Evolutionary conservation across 2,113 vertebrate species (phyloP).

Genomic region (Corythornis vintsioides): DNA sequence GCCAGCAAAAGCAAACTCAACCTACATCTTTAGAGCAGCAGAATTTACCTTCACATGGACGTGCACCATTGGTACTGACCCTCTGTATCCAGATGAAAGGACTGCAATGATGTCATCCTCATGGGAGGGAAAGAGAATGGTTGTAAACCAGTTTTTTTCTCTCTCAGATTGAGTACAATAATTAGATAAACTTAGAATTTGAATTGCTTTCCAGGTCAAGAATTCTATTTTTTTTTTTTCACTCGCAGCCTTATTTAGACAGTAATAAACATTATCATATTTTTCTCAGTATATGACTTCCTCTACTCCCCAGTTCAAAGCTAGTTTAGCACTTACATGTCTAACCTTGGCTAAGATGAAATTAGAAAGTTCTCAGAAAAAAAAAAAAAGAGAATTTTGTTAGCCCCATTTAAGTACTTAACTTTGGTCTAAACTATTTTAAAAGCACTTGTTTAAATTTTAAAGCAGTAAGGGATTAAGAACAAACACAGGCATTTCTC

Average conservation of each 20-base stretch:
- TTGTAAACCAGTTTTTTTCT: background rate
- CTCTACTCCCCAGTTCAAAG: background rate
- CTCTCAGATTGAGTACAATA: background rate
- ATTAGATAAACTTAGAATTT: background rate
- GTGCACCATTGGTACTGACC: rapidly evolving
- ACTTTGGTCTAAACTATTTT: constrained; percentile 39
- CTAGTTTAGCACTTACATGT: background rate
- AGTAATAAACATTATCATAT: background rate
- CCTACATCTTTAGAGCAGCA: background rate
- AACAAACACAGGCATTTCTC: constrained; percentile 34
- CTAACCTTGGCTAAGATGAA: background rate
- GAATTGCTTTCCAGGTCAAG: background rate
- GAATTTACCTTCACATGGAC: background rate
- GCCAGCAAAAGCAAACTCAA: background rate
- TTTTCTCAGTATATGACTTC: background rate
- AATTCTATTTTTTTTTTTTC: background rate
- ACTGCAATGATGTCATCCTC: background rate
- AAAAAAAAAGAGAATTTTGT: background rate
- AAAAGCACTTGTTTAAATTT: constrained; percentile 60
- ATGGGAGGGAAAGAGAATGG: background rate
- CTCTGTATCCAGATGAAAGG: background rate
- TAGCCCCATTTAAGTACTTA: background rate
- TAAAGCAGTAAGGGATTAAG: constrained; percentile 52
- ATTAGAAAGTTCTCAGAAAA: background rate
- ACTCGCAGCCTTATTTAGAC: background rate